phyloP scores from a whole-genome alignment of 2,113 vertebrate species.

The Phoxinus phoxinus region DNA sequence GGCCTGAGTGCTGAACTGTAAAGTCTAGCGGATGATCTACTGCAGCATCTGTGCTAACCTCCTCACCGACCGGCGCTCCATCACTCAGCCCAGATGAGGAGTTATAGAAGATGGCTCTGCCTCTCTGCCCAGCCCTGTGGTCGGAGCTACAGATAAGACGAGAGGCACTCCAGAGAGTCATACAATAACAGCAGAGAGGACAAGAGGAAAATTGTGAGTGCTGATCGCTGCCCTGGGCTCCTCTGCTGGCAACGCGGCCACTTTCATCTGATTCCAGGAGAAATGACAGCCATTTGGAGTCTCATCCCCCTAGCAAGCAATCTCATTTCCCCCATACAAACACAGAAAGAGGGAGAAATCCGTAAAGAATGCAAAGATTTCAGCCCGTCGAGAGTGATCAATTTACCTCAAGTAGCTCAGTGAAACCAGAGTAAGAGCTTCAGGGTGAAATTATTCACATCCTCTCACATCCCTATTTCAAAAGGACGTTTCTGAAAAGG shows the following conservation, averaged over 20 bases:
- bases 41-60: slow-evolving; percentile 30
- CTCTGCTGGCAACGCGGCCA: slow-evolving; percentile 15
- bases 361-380: slow-evolving; percentile 34
- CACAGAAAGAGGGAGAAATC: slow-evolving; percentile 16
- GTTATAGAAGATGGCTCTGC: slow-evolving; percentile 27
- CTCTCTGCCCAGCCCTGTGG: slow-evolving; percentile 23
- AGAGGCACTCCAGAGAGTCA: slow-evolving; percentile 49
- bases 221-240: slow-evolving; percentile 43
- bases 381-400: neutral
- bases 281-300: slow-evolving; percentile 47
- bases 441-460: slow-evolving; percentile 33
- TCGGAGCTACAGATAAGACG: slow-evolving; percentile 41
- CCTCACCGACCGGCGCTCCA: slow-evolving; percentile 8
- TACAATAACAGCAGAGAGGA: slow-evolving; percentile 42
- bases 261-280: slow-evolving; percentile 50
- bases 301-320: slow-evolving; percentile 46
- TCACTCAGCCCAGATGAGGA: slow-evolving; percentile 34
- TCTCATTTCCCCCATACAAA: slow-evolving; percentile 23
- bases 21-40: slow-evolving; percentile 32
- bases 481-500: slow-evolving; percentile 11
- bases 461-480: neutral
- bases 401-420: slow-evolving; percentile 29
- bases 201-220: slow-evolving; percentile 38
- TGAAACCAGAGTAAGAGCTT: slow-evolving; percentile 22
- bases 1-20: slow-evolving; percentile 3